These are phyloP conservation scores for Melanchra persicariae DNA, from an alignment of 2,888 invertebrate genomes.

Conservation along the genomic window DNA sequence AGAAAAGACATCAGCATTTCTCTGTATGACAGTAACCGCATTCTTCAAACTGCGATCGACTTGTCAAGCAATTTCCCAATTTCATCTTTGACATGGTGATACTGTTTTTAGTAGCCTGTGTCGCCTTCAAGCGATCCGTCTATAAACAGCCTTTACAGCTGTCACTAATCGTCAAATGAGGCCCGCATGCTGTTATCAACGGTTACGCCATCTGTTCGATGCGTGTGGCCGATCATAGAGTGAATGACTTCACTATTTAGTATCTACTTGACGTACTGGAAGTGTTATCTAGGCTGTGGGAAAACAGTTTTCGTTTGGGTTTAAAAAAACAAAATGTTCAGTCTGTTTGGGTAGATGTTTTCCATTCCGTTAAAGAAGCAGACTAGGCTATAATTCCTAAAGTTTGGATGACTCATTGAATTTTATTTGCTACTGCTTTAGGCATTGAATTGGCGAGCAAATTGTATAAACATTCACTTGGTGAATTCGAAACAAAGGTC, in stretches of 20 bases:
- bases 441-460: conserved; percentile 1
- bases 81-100: not conserved
- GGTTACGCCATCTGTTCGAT: conserved; percentile 63
- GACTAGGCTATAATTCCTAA: not conserved
- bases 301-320: conserved; percentile 12
- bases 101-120: conserved; percentile 3
- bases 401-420: not conserved
- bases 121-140: conserved; percentile 12
- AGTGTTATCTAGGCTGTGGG: conserved; percentile 38
- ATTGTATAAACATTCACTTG: conserved; percentile 21
- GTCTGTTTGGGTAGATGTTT: not conserved
- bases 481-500: conserved; percentile 26
- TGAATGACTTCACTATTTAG: conserved; percentile 57
- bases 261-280: conserved; percentile 34
- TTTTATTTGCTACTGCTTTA: conserved; percentile 12
- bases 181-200: conserved; percentile 65
- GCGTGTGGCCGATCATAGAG: conserved; percentile 60
- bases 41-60: not conserved
- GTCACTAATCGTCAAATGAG: conserved; percentile 55
- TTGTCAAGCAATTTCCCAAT: not conserved
- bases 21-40: not conserved
- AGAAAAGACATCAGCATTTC: not conserved
- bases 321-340: not conserved
- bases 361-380: not conserved
- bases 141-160: conserved; percentile 47